These are phyloP conservation scores for Aphodius sticticus DNA, from an alignment of 2,888 invertebrate genomes.

Conservation along the genomic window DNA sequence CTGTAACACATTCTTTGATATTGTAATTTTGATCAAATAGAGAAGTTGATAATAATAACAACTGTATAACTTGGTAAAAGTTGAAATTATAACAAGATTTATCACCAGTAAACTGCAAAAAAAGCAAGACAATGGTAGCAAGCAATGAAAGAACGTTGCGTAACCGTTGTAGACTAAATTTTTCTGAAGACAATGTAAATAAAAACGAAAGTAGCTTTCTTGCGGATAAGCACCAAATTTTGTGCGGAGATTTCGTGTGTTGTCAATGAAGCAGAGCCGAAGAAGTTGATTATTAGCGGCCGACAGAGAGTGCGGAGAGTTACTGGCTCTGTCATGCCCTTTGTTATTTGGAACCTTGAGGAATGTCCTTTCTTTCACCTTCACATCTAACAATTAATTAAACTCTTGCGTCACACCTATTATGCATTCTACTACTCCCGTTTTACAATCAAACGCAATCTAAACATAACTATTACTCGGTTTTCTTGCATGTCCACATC, in stretches of 20 bases:
- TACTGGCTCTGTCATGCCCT: conserved; percentile 36
- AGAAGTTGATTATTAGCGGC: background rate
- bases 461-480: conserved; percentile 21
- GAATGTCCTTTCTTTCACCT: conserved; percentile 51
- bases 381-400: conserved; percentile 48
- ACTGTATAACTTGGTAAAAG: background rate
- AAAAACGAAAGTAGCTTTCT: conserved; percentile 4
- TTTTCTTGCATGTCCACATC: background rate
- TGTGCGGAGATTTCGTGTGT: background rate
- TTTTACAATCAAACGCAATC: conserved; percentile 28
- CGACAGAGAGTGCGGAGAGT: background rate
- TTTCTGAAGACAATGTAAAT: background rate
- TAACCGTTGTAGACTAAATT: background rate
- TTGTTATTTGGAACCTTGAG: conserved; percentile 47
- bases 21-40: too few relatives aligned
- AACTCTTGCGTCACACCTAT: conserved; percentile 36
- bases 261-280: background rate
- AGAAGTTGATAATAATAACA: too few relatives aligned
- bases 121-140: background rate
- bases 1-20: too few relatives aligned
- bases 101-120: background rate
- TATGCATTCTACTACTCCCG: conserved; percentile 39
- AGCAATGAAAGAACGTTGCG: background rate
- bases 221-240: background rate
- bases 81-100: background rate